Percentiles rank a stretch among this genome's conserved stretches.
Conservation (phyloP, 2,113 vertebrate species). For the Lanius ludovicianus region DNA sequence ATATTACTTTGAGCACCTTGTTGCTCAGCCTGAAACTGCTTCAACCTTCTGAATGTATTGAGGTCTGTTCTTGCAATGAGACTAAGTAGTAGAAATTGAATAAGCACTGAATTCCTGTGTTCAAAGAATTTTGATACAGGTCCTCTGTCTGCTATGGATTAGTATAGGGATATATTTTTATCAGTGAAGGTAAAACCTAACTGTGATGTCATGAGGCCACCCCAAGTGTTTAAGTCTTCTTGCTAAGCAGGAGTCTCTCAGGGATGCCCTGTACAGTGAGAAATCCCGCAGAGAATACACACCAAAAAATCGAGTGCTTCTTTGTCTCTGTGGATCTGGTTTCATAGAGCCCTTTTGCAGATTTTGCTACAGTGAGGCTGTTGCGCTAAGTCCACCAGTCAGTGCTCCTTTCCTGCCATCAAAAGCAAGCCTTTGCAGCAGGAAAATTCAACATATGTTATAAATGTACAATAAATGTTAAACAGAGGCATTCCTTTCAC, state of each 20-base stretch:
- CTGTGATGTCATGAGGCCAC: not conserved
- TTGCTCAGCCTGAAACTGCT: not conserved
- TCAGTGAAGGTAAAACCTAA: not conserved
- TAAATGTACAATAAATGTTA: not conserved
- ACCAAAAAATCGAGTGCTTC: not conserved
- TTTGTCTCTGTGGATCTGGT: not conserved
- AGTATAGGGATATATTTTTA: not conserved
- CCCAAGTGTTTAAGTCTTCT: not conserved
- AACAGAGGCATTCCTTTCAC: not conserved
- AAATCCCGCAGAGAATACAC: not conserved
- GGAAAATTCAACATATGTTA: constrained; percentile 7
- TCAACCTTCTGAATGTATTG: not conserved
- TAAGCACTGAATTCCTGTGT: not conserved
- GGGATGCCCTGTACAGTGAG: not conserved
- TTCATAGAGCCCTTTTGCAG: not conserved
- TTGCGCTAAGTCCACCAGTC: not conserved
- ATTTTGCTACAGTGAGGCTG: not conserved
- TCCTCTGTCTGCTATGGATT: not conserved
- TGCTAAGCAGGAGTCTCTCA: not conserved
- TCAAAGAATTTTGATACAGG: not conserved
- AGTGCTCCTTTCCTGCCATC: not conserved
- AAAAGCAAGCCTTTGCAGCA: not conserved
- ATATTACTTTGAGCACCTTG: not conserved
- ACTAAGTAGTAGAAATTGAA: not conserved
- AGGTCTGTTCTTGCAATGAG: not conserved